Base-by-base conservation (phyloP, 2,113 vertebrate species). In the Pelmatolapia mariae region DNA sequence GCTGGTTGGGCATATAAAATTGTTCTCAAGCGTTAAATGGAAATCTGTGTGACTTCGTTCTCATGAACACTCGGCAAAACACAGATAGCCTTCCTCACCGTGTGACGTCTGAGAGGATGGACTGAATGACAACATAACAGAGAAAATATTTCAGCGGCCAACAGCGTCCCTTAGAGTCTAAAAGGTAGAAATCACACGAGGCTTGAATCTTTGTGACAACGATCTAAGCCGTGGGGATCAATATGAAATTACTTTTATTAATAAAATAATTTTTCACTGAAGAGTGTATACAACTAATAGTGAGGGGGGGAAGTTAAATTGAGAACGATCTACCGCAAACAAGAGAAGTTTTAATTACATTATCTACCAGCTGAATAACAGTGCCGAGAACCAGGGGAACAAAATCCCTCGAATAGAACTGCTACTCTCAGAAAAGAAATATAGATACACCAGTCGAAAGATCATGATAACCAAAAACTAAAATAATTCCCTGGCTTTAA, bases 141-240 rank as follows among this genome's bases (percentile, higher is more conserved):
- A n/a, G 3, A 53, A 11, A 38, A 6, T 24, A 4, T 59, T 78
- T 85, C 18, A 36, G 54, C 87, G 54, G 63, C 71, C 89, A 91
- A 94, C 90, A 93, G 93, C 93, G 92, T 92, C 90, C 6, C 92
- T 94, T 84, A 91, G 83, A 90, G 91, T 90, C 53, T 10, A 83
- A 83, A 38, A 1, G 1, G 18, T 7, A 10, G 7, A 86, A 6
- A 47, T 15, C 12, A 16, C 3, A 29, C 7, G 0, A 63, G 15
- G 1, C 45, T 4, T 18, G 15, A 7, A 31, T 19, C 29, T 19
- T 3, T 31, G 7, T 9, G 1, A 53, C n/a, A 22, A 11, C 3
- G 2, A n/a, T 22, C 19, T 53, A 53, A 53, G 5, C 3, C 2
- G 3, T n/a, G 8, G 9, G 52, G 19, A n/a, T 53, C 52, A 10